Evolutionary conservation across 2,888 invertebrate genomes (phyloP), one percentile per base, ranked within the genome.

Genomic region (Magallana nippona): DNA sequence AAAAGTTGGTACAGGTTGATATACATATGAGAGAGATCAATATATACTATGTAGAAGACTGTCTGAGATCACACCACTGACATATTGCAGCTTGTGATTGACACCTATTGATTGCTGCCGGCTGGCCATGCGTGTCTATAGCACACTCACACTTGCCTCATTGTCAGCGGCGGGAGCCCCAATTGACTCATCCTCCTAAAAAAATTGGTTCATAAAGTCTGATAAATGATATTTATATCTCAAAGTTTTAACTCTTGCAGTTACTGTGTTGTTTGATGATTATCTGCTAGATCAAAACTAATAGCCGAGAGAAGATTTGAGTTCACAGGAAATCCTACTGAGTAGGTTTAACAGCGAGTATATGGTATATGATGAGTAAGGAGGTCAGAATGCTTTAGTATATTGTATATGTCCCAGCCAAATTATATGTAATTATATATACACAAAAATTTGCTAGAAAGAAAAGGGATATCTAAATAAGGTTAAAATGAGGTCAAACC

Each of bases 401-500:
- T 71, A 71, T 32, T 63, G 27, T 63, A 63, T 63, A 62, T 19
- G 10, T 44, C 44, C 71, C 71, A 27, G 71, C 22, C 22, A 13
- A 15, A 32, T n/a, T n/a, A n/a, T 71, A 27, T 71, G 19, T 27
- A 27, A 71, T 15, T 71, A 71, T 44, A 44, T 71, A 71, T 44
- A 44, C 44, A 44, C 44, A 44, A 44, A n/a, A 44, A 11, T 27
- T 17, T 32, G 22, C 32, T 27, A 22, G 32, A 71, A 32, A 60
- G n/a, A 8, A n/a, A 10, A n/a, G n/a, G 32, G 13, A 15, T 71
- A 71, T 27, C 32, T 71, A 27, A 71, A 32, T 27, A 15, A 27
- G 71, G 71, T 71, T 71, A 71, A 22, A 71, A 71, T 32, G 71
- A 71, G 71, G 71, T 13, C 71, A 71, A 27, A 71, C 15, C 2